These are phyloP conservation scores for Rallus limicola DNA, from an alignment of 2,113 vertebrate genomes.

Conservation along the genomic window DNA sequence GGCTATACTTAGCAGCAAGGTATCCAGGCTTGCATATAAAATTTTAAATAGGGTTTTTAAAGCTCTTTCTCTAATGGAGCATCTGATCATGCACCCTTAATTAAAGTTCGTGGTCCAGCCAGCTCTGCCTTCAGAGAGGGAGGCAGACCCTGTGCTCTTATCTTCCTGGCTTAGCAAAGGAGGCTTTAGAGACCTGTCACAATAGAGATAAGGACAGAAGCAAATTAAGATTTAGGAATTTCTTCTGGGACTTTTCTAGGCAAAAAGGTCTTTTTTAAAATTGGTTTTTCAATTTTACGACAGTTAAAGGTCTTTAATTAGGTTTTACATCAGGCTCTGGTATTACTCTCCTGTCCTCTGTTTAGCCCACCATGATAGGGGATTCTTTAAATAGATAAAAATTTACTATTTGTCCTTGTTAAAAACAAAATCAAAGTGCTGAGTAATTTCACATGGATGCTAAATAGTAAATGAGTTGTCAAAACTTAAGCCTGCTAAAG, in stretches of 20 bases:
- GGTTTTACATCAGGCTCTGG: neutral
- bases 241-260: slow-evolving; percentile 25
- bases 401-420: neutral
- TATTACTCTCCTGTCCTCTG: neutral
- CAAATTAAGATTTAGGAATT: slow-evolving; percentile 55
- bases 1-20: neutral
- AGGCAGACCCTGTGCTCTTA: neutral
- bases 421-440: neutral
- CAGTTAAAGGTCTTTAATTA: slow-evolving; percentile 39
- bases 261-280: neutral
- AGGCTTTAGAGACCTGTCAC: neutral
- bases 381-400: neutral
- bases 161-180: neutral
- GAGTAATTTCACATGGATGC: neutral
- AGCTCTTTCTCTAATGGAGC: neutral
- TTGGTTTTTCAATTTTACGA: neutral
- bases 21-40: rapidly evolving
- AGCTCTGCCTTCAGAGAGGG: neutral
- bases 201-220: neutral
- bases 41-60: neutral
- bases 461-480: neutral
- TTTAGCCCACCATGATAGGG: neutral
- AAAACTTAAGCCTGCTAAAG: neutral
- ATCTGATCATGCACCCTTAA: neutral
- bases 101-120: neutral